A percentile compares a stretch with the other conserved stretches of the same genome.
Conservation (phyloP, 2,113 vertebrate species). For the Tupaia chinensis region DNA sequence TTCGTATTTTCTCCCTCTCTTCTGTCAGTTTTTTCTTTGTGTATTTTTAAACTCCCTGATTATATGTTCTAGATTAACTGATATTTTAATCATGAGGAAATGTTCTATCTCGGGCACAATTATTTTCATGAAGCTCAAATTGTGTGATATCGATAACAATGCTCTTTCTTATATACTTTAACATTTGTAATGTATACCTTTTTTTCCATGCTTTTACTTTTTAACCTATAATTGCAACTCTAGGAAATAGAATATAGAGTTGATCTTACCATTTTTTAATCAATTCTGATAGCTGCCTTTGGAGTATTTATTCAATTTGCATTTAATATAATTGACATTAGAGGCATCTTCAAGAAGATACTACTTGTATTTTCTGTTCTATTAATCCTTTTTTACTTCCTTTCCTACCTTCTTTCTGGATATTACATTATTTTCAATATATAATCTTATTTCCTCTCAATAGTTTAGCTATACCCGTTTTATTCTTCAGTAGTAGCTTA, state of each 20-base stretch:
- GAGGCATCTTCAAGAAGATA: not conserved
- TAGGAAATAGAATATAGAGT: not conserved
- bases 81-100: not conserved
- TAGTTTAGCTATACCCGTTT: not conserved
- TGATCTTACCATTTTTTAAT: not conserved
- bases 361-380: not conserved
- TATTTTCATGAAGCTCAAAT: not conserved
- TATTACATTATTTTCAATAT: not conserved
- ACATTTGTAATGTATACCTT: not conserved
- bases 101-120: not conserved
- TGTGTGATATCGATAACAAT: not conserved
- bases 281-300: not conserved
- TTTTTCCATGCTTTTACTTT: not conserved
- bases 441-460: not conserved
- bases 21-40: not conserved
- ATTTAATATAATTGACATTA: not conserved
- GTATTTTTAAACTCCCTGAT: not conserved
- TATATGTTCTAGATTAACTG: not conserved
- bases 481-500: not conserved
- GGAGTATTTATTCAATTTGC: not conserved
- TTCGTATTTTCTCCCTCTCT: not conserved
- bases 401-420: too few species aligned
- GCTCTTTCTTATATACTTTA: not conserved
- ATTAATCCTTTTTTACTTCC: not conserved
- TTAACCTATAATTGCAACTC: not conserved